Evolutionary conservation across 2,888 invertebrate genomes (phyloP).

Genomic region (Macrosiphum euphorbiae): DNA sequence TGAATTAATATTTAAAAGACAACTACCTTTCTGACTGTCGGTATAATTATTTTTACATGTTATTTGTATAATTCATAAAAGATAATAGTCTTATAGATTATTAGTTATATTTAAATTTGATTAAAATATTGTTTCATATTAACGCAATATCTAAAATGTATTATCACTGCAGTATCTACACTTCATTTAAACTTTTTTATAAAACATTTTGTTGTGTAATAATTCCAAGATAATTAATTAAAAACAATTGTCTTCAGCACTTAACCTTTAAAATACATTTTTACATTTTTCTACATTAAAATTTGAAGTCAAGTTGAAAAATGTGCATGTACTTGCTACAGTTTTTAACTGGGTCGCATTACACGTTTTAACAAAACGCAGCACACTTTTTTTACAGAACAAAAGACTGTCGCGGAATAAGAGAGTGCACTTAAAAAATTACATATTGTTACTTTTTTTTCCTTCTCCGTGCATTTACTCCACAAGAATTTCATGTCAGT

Average conservation of each 20-base stretch:
- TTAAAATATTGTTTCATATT: not conserved
- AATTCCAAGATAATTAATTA: conserved; percentile 41
- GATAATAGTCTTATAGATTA: not conserved
- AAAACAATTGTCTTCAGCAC: conserved; percentile 29
- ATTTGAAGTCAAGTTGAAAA: conserved; percentile 46
- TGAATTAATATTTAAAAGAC: not conserved
- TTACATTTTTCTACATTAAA: not conserved
- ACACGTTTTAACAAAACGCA: conserved; percentile 47
- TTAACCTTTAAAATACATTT: conserved; percentile 5
- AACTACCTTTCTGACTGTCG: not conserved
- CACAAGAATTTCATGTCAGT: conserved; percentile 38
- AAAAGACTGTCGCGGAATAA: conserved; percentile 47
- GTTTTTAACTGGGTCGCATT: conserved; percentile 47
- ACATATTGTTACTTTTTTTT: conserved; percentile 46
- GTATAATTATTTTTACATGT: not conserved
- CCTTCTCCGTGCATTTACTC: not conserved
- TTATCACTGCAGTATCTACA: not conserved
- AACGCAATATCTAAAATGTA: not conserved
- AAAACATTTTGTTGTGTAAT: conserved; percentile 22
- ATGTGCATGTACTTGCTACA: not conserved
- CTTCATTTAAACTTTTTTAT: conserved; percentile 1
- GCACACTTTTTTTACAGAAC: conserved; percentile 40
- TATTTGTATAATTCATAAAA: not conserved
- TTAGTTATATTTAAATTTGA: not conserved
- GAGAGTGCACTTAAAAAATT: conserved; percentile 64